These are phyloP conservation scores for Heliconius ismenius DNA, from an alignment of 2,888 invertebrate genomes.

Conservation along the genomic window DNA sequence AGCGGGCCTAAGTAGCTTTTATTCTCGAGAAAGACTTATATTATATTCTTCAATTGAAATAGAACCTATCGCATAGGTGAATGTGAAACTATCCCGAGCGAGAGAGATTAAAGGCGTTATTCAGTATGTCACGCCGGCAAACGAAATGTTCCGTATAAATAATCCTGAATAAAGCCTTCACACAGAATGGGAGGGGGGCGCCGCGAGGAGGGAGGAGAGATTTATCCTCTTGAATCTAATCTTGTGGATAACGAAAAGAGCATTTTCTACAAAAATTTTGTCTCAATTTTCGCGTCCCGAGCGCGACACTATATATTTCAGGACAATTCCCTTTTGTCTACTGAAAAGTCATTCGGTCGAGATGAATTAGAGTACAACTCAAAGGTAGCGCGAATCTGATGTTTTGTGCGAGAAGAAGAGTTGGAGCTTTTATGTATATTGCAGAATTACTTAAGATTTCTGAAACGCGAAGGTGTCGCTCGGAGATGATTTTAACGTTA, in stretches of 20 bases:
- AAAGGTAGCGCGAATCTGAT: slow-evolving; percentile 37
- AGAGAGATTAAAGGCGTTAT: slow-evolving; percentile 66
- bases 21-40: slow-evolving; percentile 19
- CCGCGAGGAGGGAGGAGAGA: slow-evolving; percentile 70
- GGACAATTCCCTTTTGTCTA: slow-evolving; percentile 62
- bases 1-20: slow-evolving; percentile 13
- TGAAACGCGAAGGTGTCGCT: slow-evolving; percentile 9
- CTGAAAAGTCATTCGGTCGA: slow-evolving; percentile 59
- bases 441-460: slow-evolving; percentile 22
- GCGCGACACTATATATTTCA: slow-evolving; percentile 54
- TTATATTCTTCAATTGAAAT: slow-evolving; percentile 25
- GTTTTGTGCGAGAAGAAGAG: slow-evolving; percentile 27
- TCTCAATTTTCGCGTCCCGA: slow-evolving; percentile 62
- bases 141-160: slow-evolving; percentile 74
- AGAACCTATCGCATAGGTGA: slow-evolving; percentile 39
- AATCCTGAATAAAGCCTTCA: slow-evolving; percentile 75
- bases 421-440: slow-evolving; percentile 24
- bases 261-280: slow-evolving; percentile 67
- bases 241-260: slow-evolving; percentile 77
- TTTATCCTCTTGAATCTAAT: slow-evolving; percentile 80
- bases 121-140: slow-evolving; percentile 64
- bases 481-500: slow-evolving; percentile 6
- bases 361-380: slow-evolving; percentile 43
- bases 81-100: slow-evolving; percentile 42
- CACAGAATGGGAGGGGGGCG: slow-evolving; percentile 62